A percentile compares a stretch with the other conserved stretches of the same genome.
Conservation (phyloP, 2,888 invertebrate species). For the Mythimna loreyi region DNA sequence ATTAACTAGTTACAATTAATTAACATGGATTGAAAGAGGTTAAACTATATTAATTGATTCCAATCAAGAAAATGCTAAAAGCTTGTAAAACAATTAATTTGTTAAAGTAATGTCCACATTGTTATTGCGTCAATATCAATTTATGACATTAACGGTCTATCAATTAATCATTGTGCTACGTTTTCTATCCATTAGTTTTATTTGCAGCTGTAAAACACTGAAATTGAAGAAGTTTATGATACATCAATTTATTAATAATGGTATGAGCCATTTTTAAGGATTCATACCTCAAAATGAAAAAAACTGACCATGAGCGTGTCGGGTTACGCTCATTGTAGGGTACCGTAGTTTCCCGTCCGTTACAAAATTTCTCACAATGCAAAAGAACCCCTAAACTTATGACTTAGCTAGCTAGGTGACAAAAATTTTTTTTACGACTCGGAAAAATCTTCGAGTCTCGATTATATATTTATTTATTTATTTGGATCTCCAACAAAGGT, state of each 20-base stretch:
- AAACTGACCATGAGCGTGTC: no score
- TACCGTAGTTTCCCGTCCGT: no score
- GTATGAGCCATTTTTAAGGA: background rate
- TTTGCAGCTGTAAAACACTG: slow-evolving; percentile 13
- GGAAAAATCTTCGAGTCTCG: no score
- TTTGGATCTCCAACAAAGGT: no score
- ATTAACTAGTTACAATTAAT: no score
- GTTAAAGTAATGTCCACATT: slow-evolving; percentile 6
- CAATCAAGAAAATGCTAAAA: background rate
- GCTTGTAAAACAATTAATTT: slow-evolving; percentile 4
- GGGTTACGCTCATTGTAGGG: no score
- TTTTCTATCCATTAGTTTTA: slow-evolving; percentile 12
- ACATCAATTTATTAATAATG: background rate
- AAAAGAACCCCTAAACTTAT: no score
- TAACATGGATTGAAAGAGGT: background rate
- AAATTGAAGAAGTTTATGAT: slow-evolving; percentile 15
- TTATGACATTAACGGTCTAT: background rate
- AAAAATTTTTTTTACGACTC: no score
- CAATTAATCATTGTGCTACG: slow-evolving; percentile 2
- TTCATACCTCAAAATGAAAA: no score
- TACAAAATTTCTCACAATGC: no score
- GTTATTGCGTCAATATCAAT: slow-evolving; percentile 14
- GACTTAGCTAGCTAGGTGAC: no score
- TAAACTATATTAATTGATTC: background rate
- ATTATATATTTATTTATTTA: no score